Conservation (phyloP, 2,113 vertebrate species). For the Mus pahari region DNA sequence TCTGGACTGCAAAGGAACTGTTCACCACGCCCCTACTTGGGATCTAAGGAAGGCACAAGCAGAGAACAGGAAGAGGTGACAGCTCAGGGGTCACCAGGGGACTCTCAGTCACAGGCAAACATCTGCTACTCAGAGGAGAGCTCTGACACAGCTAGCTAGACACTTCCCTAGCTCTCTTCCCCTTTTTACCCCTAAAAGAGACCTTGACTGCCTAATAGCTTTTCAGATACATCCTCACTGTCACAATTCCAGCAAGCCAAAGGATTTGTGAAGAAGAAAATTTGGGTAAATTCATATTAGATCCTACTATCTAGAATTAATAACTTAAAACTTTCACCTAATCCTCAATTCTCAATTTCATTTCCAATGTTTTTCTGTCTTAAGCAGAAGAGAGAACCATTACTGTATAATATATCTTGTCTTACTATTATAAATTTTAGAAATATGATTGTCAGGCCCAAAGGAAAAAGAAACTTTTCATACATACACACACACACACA, state of each 20-base stretch:
- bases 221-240: neutral
- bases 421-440: slow-evolving; percentile 24
- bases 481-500: neutral
- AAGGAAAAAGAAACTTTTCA: neutral
- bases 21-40: neutral
- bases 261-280: slow-evolving; percentile 36
- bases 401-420: neutral
- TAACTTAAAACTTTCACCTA: neutral
- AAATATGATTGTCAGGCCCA: neutral
- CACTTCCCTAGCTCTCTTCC: neutral
- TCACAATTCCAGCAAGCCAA: neutral
- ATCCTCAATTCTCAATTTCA: neutral
- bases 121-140: neutral
- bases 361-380: neutral
- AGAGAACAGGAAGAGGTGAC: neutral
- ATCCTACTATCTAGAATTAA: neutral
- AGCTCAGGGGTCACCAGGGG: neutral
- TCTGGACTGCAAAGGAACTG: neutral
- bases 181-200: neutral
- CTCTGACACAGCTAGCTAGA: neutral
- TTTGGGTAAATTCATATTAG: neutral
- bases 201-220: neutral
- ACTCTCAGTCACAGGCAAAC: neutral
- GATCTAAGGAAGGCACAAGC: slow-evolving; percentile 8
- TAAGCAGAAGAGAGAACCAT: slow-evolving; percentile 32